A percentile compares a stretch with the other conserved stretches of the same genome.
Evolutionary conservation across 2,113 vertebrate species (phyloP).

Genomic region (Platycercus adscitus): DNA sequence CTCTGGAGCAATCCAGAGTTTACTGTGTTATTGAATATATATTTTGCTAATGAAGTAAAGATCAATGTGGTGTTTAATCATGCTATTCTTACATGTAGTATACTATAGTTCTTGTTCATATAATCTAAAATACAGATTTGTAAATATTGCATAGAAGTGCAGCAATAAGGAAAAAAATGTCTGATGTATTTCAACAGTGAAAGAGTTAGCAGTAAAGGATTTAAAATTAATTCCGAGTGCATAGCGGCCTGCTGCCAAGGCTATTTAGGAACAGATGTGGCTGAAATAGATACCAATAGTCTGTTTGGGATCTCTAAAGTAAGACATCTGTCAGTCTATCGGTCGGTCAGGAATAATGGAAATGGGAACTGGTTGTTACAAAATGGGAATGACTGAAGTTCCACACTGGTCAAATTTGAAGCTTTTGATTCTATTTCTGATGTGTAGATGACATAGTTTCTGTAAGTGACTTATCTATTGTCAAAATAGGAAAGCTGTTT

Average conservation of each 20-base stretch:
- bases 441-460: background rate
- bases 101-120: background rate
- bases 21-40: background rate
- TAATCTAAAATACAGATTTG: background rate
- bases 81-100: background rate
- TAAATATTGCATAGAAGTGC: background rate
- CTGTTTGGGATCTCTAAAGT: conserved; percentile 84
- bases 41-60: background rate
- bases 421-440: conserved; percentile 43
- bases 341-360: conserved; percentile 80
- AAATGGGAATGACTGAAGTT: conserved; percentile 57
- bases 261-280: conserved; percentile 87
- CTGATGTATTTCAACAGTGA: conserved; percentile 56
- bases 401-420: conserved; percentile 1
- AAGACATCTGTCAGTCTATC: conserved; percentile 86
- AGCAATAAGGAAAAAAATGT: conserved; percentile 21
- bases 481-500: background rate
- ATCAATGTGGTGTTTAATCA: background rate
- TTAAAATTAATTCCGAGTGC: conserved; percentile 72
- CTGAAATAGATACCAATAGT: conserved; percentile 86
- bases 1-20: background rate
- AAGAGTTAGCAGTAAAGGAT: conserved; percentile 66
- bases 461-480: background rate
- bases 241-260: conserved; percentile 76
- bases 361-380: conserved; percentile 64